Percentiles rank a stretch among this genome's conserved stretches.
Conservation (phyloP, 2,888 invertebrate species). For the Volucella inanis region DNA sequence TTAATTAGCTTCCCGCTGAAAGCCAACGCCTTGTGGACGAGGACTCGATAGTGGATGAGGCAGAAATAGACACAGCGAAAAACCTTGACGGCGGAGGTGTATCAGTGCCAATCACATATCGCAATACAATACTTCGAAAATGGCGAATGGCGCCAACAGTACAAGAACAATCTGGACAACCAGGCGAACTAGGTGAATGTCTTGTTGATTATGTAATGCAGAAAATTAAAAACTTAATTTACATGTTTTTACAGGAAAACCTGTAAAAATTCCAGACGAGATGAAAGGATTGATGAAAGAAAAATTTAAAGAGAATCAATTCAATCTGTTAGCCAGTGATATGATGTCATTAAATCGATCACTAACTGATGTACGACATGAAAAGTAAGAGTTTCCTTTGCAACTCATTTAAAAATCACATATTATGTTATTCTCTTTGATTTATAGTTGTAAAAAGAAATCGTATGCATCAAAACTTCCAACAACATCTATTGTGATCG, state of each 20-base stretch:
- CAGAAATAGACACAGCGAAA: constrained; percentile 83
- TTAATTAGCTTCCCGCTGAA: constrained; percentile 75
- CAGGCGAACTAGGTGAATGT: constrained; percentile 93
- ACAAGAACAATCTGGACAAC: constrained; percentile 86
- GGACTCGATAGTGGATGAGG: constrained; percentile 82
- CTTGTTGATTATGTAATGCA: background rate
- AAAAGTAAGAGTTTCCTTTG: constrained; percentile 87
- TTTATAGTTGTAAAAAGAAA: constrained; percentile 90
- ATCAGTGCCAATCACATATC: constrained; percentile 81
- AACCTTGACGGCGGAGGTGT: constrained; percentile 81
- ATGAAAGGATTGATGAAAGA: constrained; percentile 95
- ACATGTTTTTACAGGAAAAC: constrained; percentile 84
- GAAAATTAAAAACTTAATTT: background rate
- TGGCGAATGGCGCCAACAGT: constrained; percentile 91
- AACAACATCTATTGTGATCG: constrained; percentile 97
- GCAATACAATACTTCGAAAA: constrained; percentile 84
- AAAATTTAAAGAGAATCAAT: constrained; percentile 98
- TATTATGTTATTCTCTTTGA: constrained; percentile 65
- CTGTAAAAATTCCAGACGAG: constrained; percentile 94
- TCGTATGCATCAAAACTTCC: constrained; percentile 91
- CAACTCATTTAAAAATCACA: constrained; percentile 9
- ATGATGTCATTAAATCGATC: constrained; percentile 98
- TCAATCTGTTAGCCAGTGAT: constrained; percentile 98
- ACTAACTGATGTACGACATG: constrained; percentile 95
- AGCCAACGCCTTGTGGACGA: constrained; percentile 81